Evolutionary conservation across 2,797 vertebrate species (phyloP), one percentile per base, ranked within the genome.

Genomic region (Melanotaenia maccullochi): DNA sequence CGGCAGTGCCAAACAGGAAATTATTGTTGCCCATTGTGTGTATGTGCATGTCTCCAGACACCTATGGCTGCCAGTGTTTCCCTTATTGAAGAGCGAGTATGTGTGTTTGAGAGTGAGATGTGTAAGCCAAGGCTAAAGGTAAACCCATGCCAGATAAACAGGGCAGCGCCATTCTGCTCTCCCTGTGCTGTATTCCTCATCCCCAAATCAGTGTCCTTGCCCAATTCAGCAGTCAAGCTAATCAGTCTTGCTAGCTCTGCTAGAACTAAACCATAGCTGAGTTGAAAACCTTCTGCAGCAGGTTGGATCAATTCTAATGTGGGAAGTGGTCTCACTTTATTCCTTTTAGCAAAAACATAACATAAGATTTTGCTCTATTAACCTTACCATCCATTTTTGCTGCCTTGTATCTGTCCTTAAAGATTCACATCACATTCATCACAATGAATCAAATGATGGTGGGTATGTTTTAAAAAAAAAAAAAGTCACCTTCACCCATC

Each of bases 1-100:
- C 85, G 84, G 80, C 56, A 78, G 87, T 83, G 83, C 77, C 87
- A 89, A 90, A 89, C 85, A 92, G 88, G 86, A 92, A 90, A 91
- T 92, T 90, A 81, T 85, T 92, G 89, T 85, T 83, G 85, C 83
- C 75, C 60, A 32, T 73, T 28, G 38, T 69, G 49, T 52, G 55
- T 49, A 22, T 78, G 6, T 56, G 68, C 47, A 69, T 3, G 20
- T 86, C 83, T 90, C 81, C 75, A 83, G 78, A 85, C 68, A 87
- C 79, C 74, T 87, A 78, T 82, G 76, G 62, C 67, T 81, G 83
- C 82, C 84, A 87, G 74, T 73, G 79, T 73, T 83, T 81, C 8
- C 65, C 69, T 81, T 62, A 61, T 75, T 62, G 64, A 77, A 65
- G 67, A 16, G 66, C 51, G 72, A 62, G 66, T 58, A 61, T 55